phyloP scores from a whole-genome alignment of 30 jellyfish, hydroid and myxozoan genomes.

The Morbakka virulenta region DNA sequence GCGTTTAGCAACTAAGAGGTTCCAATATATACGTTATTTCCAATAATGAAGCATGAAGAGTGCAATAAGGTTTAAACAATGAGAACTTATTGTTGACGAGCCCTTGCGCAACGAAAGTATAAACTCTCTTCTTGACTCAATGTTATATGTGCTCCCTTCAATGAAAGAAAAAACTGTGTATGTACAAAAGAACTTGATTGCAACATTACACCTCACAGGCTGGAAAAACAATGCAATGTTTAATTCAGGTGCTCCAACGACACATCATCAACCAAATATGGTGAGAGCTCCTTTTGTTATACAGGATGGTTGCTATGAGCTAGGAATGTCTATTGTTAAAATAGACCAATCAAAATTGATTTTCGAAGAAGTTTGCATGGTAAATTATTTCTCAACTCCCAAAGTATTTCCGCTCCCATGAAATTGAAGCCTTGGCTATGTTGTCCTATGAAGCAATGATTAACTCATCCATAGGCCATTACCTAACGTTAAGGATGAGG shows the following conservation, averaged over 20 bases:
- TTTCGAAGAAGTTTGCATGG: background rate
- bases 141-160: background rate
- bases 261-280: conserved; percentile 88
- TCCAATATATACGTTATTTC: background rate
- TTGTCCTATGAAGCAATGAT: background rate
- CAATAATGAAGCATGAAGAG: background rate
- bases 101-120: conserved; percentile 81
- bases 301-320: background rate
- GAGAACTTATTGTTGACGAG: conserved; percentile 35
- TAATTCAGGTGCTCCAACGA: conserved; percentile 49
- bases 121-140: background rate
- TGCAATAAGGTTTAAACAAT: no score
- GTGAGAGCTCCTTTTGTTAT: conserved; percentile 36
- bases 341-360: background rate
- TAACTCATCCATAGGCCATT: background rate
- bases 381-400: background rate
- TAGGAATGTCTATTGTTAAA: background rate
- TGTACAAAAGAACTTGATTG: background rate
- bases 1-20: background rate
- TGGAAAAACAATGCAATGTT: background rate
- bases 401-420: background rate
- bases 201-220: background rate
- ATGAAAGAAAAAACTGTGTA: background rate
- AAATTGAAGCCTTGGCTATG: background rate
- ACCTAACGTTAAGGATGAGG: background rate